phyloP scores from a whole-genome alignment of 2,888 invertebrate genomes.

The Leucania comma region DNA sequence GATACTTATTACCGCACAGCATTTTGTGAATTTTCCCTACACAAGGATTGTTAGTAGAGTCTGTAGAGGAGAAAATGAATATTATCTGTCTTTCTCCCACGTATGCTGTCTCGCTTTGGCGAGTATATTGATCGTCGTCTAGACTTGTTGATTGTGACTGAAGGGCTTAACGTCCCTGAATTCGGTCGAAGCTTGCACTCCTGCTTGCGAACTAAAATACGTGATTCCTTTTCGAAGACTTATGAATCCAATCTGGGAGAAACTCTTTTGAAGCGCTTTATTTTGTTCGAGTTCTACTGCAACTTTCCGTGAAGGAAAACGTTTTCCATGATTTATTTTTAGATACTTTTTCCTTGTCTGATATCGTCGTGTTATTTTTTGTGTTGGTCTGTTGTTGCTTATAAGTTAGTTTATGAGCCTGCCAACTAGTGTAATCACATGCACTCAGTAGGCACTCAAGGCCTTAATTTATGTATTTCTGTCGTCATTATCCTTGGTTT shows the following conservation, averaged over 20 bases:
- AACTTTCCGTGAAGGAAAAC: constrained; percentile 23
- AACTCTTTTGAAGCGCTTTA: constrained; percentile 8
- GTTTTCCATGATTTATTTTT: not conserved
- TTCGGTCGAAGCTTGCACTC: constrained; percentile 61
- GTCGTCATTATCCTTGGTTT: constrained; percentile 25
- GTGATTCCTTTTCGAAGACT: constrained; percentile 39
- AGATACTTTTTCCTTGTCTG: constrained; percentile 13
- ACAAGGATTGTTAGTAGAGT: constrained; percentile 54
- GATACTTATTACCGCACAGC: constrained; percentile 45
- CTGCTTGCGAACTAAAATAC: constrained; percentile 42
- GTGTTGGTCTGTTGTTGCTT: not conserved
- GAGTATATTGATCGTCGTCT: constrained; percentile 88
- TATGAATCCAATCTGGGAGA: constrained; percentile 22
- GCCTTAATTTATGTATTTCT: constrained; percentile 27
- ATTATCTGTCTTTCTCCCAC: constrained; percentile 75
- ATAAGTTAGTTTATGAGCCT: not conserved
- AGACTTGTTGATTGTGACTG: constrained; percentile 88
- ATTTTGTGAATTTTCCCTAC: constrained; percentile 46
- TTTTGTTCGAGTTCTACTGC: constrained; percentile 10
- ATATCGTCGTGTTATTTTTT: not conserved
- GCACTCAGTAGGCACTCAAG: constrained; percentile 1
- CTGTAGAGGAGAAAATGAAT: constrained; percentile 69
- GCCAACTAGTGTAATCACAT: constrained; percentile 4
- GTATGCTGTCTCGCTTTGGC: constrained; percentile 76
- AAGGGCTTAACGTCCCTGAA: constrained; percentile 77